phyloP scores from a whole-genome alignment of 1,140 invertebrate genomes.

The Drosophila asahinai region DNA sequence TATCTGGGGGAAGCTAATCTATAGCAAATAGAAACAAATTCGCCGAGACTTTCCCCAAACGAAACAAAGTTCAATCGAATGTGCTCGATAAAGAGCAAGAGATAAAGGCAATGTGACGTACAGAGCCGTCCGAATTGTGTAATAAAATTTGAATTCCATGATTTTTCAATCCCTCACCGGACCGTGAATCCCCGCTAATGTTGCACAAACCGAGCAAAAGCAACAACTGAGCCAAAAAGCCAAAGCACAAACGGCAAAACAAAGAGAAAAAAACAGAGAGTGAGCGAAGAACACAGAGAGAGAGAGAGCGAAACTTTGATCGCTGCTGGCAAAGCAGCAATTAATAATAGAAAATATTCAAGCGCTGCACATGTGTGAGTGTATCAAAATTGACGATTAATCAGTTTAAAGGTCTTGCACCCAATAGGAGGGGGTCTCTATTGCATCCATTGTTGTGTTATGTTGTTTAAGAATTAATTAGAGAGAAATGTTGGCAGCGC shows the following conservation, averaged over 20 bases:
- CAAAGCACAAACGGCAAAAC: constrained; percentile 12
- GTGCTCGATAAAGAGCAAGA: constrained; percentile 23
- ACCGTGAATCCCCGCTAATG: constrained; percentile 27
- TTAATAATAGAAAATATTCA: constrained; percentile 53
- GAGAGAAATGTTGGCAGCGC: constrained; percentile 31
- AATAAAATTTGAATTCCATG: constrained; percentile 27
- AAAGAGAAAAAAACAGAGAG: constrained; percentile 1
- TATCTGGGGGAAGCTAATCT: constrained; percentile 22
- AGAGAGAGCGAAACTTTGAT: constrained; percentile 42
- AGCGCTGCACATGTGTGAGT: constrained; percentile 28
- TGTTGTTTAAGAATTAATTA: constrained; percentile 54
- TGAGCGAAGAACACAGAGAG: constrained; percentile 1
- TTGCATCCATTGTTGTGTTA: constrained; percentile 45
- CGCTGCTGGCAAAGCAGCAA: constrained; percentile 30
- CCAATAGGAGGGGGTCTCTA: constrained; percentile 10
- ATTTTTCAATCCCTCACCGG: constrained; percentile 10
- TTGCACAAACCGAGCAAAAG: constrained; percentile 47
- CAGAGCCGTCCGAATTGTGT: constrained; percentile 24
- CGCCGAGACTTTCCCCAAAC: constrained; percentile 20
- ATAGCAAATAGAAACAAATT: background rate
- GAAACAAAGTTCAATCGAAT: constrained; percentile 50
- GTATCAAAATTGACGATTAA: constrained; percentile 69
- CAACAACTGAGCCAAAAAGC: constrained; percentile 23
- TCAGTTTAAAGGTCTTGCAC: constrained; percentile 68
- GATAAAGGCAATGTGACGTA: constrained; percentile 14